Evolutionary conservation across 64 coral and sea anemone genomes (phyloP), one percentile per base, ranked within the genome.

Genomic region (Orbicella faveolata): DNA sequence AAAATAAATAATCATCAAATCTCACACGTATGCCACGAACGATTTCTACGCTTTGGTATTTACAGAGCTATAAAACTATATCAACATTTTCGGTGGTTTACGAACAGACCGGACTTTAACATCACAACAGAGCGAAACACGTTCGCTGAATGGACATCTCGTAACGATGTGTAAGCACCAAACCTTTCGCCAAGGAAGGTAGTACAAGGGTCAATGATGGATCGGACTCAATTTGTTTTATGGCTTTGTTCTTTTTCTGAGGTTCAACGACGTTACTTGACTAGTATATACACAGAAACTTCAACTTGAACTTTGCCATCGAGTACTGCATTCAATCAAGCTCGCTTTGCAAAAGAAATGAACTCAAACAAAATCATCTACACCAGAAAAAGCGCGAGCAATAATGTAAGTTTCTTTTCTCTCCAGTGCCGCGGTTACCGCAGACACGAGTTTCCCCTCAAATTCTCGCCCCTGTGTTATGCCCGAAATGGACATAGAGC

Each of bases 1-100:
- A 73, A 73, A 85, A 85, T 85, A 85, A 73, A 85, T 85, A 85
- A 85, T 53, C 82, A 79, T 59, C 51, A 79, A 79, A 79, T 70
- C 75, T 78, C 75, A 41, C 7, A 83, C 41, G 82, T 72, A 85
- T 85, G 82, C 41, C 82, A 72, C 63, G 82, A 85, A 85, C 65
- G 82, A 85, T 10, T 30, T 85, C 19, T 52, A 35, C 6, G 10
- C 44, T 21, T 48, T 52, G 36, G 72, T 53, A 85, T 73, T 53
- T 85, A 72, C 64, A 85, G 9, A 67, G 36, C 62, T 84, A 84
- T 52, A 23, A 73, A 85, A 85, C 52, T 70, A 73, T 85, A 64
- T 64, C 61, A 36, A 63, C 12, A 65, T 37, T 12, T 59, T 59
- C 15, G 55, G 21, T 26, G 9, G 21, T n/a, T 20, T 70, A 23